These are phyloP conservation scores for Leptinotarsa tumamoca DNA, from an alignment of 2,888 invertebrate species.

Conservation along the genomic window DNA sequence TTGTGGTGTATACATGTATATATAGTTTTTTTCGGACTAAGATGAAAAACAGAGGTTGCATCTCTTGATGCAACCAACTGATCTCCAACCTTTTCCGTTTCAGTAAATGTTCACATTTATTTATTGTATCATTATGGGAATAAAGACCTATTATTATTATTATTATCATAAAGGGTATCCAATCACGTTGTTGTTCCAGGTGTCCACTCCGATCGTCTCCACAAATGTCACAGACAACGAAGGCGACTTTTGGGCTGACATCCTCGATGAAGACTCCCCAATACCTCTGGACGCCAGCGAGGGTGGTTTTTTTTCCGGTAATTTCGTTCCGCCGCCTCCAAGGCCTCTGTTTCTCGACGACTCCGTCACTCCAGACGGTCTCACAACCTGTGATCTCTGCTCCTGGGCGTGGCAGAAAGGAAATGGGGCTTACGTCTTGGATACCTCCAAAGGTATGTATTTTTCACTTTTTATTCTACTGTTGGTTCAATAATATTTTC, in stretches of 20 bases:
- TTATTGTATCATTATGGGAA: no score
- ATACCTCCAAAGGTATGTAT: constrained; percentile 72
- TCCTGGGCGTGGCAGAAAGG: constrained; percentile 76
- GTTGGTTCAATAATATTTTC: no score
- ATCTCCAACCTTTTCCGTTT: no score
- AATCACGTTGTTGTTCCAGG: constrained; percentile 44
- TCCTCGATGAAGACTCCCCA: constrained; percentile 52
- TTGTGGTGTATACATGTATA: no score
- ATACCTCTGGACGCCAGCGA: constrained; percentile 61
- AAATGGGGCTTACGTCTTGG: constrained; percentile 62
- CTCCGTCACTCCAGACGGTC: constrained; percentile 74
- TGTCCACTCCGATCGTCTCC: constrained; percentile 49
- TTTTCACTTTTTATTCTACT: no score
- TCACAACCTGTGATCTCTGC: constrained; percentile 81
- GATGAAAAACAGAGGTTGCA: no score
- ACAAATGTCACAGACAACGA: constrained; percentile 44
- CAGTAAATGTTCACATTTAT: no score
- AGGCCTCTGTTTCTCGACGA: constrained; percentile 76
- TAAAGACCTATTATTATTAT: no score
- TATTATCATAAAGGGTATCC: no score
- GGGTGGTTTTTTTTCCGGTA: constrained; percentile 63
- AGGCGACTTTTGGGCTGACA: constrained; percentile 51
- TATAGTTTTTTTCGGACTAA: no score
- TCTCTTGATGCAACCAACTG: no score
- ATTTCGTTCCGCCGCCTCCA: constrained; percentile 77